These are phyloP conservation scores for Callospermophilus lateralis DNA, from an alignment of 2,113 vertebrate species.

Conservation along the genomic window DNA sequence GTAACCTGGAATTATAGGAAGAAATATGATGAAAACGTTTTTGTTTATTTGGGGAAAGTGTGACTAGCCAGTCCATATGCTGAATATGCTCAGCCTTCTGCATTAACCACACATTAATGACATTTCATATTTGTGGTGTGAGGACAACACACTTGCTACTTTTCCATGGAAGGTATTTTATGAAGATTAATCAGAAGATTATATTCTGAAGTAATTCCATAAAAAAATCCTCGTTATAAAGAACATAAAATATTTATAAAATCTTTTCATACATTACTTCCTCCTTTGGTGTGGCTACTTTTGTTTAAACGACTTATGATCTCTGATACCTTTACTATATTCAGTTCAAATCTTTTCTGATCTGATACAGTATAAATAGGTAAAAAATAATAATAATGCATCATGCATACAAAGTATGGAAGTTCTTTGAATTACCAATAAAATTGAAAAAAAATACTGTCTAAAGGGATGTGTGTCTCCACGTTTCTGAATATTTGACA, in stretches of 20 bases:
- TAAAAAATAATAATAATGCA: conserved; percentile 35
- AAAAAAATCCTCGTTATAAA: conserved; percentile 6
- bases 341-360: conserved; percentile 57
- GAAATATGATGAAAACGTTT: not conserved
- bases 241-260: conserved; percentile 64
- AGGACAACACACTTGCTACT: not conserved
- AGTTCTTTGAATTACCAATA: conserved; percentile 24
- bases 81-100: not conserved
- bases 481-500: not conserved
- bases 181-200: conserved; percentile 27
- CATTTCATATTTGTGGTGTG: not conserved
- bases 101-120: not conserved
- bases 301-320: conserved; percentile 68
- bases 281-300: conserved; percentile 27
- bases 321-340: conserved; percentile 43
- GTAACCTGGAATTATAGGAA: not conserved
- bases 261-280: not conserved
- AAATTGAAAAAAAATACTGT: not conserved
- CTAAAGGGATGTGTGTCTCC: not conserved
- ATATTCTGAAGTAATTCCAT: not conserved
- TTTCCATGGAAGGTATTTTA: not conserved
- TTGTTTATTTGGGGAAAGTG: not conserved
- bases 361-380: conserved; percentile 45
- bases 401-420: conserved; percentile 41
- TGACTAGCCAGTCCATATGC: not conserved